Conservation (phyloP, 2,797 vertebrate genomes). For the Astyanax mexicanus region DNA sequence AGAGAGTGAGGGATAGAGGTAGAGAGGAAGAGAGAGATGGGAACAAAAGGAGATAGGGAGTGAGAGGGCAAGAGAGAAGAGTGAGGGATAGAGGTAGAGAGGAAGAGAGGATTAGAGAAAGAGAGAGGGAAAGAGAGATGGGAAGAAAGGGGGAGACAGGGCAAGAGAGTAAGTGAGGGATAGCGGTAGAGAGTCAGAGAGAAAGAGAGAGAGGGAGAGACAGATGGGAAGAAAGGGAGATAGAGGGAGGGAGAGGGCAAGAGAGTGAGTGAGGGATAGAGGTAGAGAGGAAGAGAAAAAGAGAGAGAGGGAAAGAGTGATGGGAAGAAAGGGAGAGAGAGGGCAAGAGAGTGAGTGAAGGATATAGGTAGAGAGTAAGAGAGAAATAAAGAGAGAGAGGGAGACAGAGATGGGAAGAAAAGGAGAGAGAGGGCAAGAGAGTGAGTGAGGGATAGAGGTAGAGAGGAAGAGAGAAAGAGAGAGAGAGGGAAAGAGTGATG, state of each 20-base stretch:
- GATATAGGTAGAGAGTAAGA: slow-evolving; percentile 4
- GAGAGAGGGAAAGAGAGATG: too few relatives aligned
- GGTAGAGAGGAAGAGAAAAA: neutral
- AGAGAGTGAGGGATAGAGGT: too few relatives aligned
- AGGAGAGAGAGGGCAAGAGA: slow-evolving; percentile 13
- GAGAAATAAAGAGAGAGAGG: slow-evolving; percentile 6
- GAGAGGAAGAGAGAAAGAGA: slow-evolving; percentile 6
- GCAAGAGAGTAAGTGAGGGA: too few relatives aligned
- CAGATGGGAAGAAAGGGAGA: too few relatives aligned
- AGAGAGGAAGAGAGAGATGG: too few relatives aligned
- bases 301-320: slow-evolving; percentile 11
- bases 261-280: slow-evolving; percentile 6
- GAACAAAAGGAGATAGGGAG: too few relatives aligned
- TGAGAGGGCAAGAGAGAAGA: too few relatives aligned
- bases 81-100: too few relatives aligned
- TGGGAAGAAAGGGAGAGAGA: slow-evolving; percentile 11
- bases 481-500: too few relatives aligned
- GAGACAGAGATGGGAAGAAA: slow-evolving; percentile 4
- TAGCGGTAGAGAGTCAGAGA: neutral
- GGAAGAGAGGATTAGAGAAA: too few relatives aligned
- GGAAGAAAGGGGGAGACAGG: too few relatives aligned
- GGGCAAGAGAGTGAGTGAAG: neutral
- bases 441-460: slow-evolving; percentile 61
- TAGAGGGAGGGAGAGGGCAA: slow-evolving; percentile 6
- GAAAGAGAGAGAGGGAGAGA: slow-evolving; percentile 6